Percentiles rank a stretch among this genome's conserved stretches.
phyloP scores from a whole-genome alignment of 2,113 vertebrate species.

The Sphaerodactylus townsendi region DNA sequence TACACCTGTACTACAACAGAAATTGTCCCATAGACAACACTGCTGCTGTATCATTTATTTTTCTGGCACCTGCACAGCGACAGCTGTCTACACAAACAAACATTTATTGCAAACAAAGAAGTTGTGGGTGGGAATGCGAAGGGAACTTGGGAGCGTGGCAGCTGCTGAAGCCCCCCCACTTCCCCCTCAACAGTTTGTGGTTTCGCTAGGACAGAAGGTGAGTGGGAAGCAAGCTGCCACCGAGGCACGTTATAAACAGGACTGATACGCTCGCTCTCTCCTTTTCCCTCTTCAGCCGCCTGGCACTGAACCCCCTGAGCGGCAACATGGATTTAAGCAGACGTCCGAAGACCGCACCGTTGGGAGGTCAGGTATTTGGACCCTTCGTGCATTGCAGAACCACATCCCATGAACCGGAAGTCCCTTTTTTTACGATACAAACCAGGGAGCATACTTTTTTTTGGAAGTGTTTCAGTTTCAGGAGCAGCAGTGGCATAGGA shows the following conservation, averaged over 20 bases:
- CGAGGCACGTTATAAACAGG: background rate
- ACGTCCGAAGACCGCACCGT: background rate
- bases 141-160: background rate
- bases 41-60: background rate
- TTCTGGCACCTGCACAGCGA: background rate
- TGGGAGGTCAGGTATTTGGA: conserved; percentile 22
- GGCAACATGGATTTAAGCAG: conserved; percentile 11
- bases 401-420: background rate
- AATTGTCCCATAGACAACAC: background rate
- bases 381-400: background rate
- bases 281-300: background rate
- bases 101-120: conserved; percentile 13
- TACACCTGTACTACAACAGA: background rate
- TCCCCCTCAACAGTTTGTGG: conserved; percentile 3
- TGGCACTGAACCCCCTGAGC: conserved; percentile 9
- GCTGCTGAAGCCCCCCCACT: background rate
- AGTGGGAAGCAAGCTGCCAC: background rate
- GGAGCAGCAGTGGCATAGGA: too few relatives aligned
- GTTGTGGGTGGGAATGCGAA: conserved; percentile 8
- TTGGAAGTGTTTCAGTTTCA: too few relatives aligned
- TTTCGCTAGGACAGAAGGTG: conserved; percentile 8
- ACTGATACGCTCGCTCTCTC: background rate
- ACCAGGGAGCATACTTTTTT: background rate
- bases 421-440: too few relatives aligned
- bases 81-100: conserved; percentile 6